Conservation (phyloP, 2,113 vertebrate species). For the Gallinago paraguaiae region DNA sequence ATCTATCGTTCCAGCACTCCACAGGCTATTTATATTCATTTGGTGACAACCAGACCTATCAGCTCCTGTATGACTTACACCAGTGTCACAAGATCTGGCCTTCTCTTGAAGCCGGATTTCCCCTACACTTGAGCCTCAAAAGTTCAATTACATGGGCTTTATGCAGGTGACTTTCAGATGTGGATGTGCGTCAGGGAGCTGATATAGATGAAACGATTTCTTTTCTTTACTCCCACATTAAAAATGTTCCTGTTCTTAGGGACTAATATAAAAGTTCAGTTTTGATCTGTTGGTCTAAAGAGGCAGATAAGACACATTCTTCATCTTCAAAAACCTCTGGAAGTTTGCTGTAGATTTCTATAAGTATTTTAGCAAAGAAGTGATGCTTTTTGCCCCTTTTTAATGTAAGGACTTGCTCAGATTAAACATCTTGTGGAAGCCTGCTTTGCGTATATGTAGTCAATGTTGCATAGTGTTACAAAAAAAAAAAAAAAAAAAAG, state of each 20-base stretch:
- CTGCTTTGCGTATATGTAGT: neutral
- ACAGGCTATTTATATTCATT: neutral
- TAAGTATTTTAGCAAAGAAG: slow-evolving; percentile 46
- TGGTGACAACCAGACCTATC: neutral
- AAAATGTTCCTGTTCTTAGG: neutral
- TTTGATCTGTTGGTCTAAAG: slow-evolving; percentile 6
- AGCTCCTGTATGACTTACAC: neutral
- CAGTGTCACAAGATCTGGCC: neutral
- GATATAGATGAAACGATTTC: neutral
- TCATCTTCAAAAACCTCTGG: slow-evolving; percentile 24
- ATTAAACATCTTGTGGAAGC: neutral
- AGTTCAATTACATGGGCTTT: neutral
- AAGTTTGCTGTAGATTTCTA: slow-evolving; percentile 25
- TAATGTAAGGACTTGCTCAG: neutral
- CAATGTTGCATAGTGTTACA: neutral
- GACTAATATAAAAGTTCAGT: neutral
- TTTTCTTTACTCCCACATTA: neutral
- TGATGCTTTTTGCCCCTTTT: neutral
- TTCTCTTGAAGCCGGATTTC: neutral
- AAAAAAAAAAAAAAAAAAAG: neutral
- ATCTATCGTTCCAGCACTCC: neutral
- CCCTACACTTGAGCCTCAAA: neutral
- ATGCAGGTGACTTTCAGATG: neutral
- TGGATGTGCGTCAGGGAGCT: neutral
- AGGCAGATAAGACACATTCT: neutral